These are phyloP conservation scores for Heliothis virescens DNA, from an alignment of 1,140 invertebrate species.

Conservation along the genomic window DNA sequence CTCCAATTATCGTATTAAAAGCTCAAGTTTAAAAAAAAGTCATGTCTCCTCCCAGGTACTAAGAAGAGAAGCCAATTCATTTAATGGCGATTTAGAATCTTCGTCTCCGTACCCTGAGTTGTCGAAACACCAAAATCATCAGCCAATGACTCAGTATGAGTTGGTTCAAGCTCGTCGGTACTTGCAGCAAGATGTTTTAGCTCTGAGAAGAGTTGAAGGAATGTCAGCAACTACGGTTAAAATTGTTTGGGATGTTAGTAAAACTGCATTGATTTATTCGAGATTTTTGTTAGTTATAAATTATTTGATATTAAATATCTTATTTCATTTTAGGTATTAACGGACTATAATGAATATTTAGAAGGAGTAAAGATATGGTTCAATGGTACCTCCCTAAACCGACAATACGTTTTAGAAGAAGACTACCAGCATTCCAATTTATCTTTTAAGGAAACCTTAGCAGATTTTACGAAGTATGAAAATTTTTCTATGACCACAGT, in stretches of 20 bases:
- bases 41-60: conserved; percentile 67
- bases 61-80: conserved; percentile 81
- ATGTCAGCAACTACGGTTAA: conserved; percentile 93
- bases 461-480: conserved; percentile 75
- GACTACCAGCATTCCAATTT: conserved; percentile 66
- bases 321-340: conserved; percentile 75
- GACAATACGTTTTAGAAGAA: conserved; percentile 69
- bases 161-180: conserved; percentile 92
- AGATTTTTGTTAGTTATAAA: conserved; percentile 6
- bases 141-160: conserved; percentile 92
- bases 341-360: conserved; percentile 88
- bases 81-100: conserved; percentile 74
- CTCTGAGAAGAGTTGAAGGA: conserved; percentile 92
- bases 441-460: conserved; percentile 68
- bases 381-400: conserved; percentile 89
- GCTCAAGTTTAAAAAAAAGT: not conserved
- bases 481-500: conserved; percentile 88
- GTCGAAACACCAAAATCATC: conserved; percentile 87
- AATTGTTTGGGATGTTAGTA: conserved; percentile 94
- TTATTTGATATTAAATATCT: not conserved
- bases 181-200: conserved; percentile 93
- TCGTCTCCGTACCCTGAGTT: conserved; percentile 78
- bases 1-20: too few species aligned
- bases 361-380: conserved; percentile 98
- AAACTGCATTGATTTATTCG: conserved; percentile 32